phyloP scores from a whole-genome alignment of 2,888 invertebrate genomes.

The Heterodera filipjevi region DNA sequence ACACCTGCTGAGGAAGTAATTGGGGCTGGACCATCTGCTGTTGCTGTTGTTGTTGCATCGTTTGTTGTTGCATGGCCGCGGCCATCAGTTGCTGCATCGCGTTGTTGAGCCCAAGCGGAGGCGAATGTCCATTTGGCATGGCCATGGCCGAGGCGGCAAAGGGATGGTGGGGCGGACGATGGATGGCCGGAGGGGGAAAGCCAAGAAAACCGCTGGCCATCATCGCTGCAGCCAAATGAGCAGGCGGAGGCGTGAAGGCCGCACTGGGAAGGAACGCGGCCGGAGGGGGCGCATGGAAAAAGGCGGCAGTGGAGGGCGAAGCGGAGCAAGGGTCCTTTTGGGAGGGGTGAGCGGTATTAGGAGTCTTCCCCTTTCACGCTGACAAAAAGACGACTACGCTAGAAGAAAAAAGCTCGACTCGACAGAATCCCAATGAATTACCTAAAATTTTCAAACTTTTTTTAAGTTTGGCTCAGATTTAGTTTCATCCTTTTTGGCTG shows the following conservation, averaged over 20 bases:
- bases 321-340: neutral
- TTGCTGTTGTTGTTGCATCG: neutral
- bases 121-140: slow-evolving; percentile 1
- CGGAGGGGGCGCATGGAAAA: neutral
- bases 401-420: too few relatives aligned
- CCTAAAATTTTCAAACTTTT: too few relatives aligned
- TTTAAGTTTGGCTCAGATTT: too few relatives aligned
- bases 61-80: neutral
- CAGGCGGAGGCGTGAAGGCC: neutral
- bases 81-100: neutral
- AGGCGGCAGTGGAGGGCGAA: neutral
- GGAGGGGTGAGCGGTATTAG: neutral
- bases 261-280: neutral
- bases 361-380: too few relatives aligned
- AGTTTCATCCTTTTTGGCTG: too few relatives aligned
- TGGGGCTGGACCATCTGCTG: neutral
- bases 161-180: neutral
- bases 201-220: neutral
- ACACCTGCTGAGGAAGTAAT: neutral
- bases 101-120: slow-evolving; percentile 4
- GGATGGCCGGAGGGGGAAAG: neutral
- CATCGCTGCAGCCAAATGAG: slow-evolving; percentile 11
- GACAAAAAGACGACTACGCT: too few relatives aligned
- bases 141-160: neutral
- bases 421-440: too few relatives aligned